A percentile compares a stretch with the other conserved stretches of the same genome.
phyloP scores from a whole-genome alignment of 2,113 vertebrate species.

The Glaucidium brasilianum region DNA sequence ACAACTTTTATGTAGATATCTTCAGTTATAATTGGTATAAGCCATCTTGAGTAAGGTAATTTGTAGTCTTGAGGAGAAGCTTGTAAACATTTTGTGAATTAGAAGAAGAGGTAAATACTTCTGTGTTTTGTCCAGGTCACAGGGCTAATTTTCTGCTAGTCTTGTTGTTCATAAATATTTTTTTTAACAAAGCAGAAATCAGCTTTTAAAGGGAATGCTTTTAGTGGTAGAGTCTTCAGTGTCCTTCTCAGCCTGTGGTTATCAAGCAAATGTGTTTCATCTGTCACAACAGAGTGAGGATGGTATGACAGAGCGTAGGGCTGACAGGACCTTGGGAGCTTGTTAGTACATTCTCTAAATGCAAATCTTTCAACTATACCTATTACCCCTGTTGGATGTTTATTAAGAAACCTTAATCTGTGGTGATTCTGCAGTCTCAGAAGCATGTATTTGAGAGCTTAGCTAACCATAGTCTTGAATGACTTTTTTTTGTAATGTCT shows the following conservation, averaged over 20 bases:
- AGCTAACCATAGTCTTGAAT: background rate
- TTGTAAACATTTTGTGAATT: background rate
- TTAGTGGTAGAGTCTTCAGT: background rate
- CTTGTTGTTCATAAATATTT: background rate
- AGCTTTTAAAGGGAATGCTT: background rate
- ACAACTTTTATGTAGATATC: background rate
- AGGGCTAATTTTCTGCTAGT: background rate
- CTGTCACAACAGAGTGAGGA: background rate
- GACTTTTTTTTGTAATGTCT: too few relatives aligned
- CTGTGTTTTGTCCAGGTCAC: background rate
- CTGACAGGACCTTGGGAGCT: background rate
- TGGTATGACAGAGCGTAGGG: background rate
- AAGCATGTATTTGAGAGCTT: background rate
- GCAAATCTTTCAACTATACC: background rate
- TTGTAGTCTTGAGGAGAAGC: background rate
- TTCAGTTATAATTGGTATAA: background rate
- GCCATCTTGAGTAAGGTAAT: background rate
- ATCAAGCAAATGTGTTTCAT: background rate
- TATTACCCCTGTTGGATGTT: background rate
- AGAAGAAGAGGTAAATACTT: background rate
- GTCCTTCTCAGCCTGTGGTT: background rate
- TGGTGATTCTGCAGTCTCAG: background rate
- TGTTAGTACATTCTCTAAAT: accelerated
- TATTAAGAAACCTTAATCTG: background rate
- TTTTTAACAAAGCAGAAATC: background rate